Base-by-base conservation (phyloP, 2,113 vertebrate genomes). In the Chlorodrepanis virens region DNA sequence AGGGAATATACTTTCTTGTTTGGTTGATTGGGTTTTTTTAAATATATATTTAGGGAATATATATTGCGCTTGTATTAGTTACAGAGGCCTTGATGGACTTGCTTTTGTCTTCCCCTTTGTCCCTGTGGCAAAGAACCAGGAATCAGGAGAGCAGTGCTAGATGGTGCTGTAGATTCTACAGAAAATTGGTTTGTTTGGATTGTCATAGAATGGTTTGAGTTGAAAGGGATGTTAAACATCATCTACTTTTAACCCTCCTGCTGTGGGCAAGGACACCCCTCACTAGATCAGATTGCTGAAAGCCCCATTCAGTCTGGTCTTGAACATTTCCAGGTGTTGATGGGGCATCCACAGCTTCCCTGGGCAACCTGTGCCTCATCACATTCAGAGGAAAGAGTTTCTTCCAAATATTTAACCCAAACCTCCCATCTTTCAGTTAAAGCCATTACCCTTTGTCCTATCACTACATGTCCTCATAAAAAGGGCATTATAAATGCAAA, bases 1-100 rank as follows among this genome's bases (percentile, higher is more conserved):
- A 1, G 6, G 5, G 10, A 64, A 19, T 45, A 12, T 2, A 5
- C 0, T 2, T 12, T 45, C 81, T 60, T 42, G 31, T 9, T 53
- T 56, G 19, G 0, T 54, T 35, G 9, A 1, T 5, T 61, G 18
- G 5, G n/a, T 1, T 23, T n/a, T 35, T 53, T 44, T 5, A 2
- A 14, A 52, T 12, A 21, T 10, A 11, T 39, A 33, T 56, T 44
- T 50, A 31, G 6, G 5, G 20, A 44, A 44, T 35, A 35, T 35
- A 35, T 35, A 35, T 60, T 37, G 5, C 3, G 27, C 11, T 70
- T 47, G 14, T 4, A 16, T 71, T 44, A 78, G 11, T 76, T 69
- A 57, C 19, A 87, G 31, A 80, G 18, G 5, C 4, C 28, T 72
- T 72, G 42, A 86, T 59, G 60, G 15, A 16, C 7, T 57, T 65